Evolutionary conservation across 92 coral and sea anemone species (phyloP).

Genomic region (Muricea muricata): DNA sequence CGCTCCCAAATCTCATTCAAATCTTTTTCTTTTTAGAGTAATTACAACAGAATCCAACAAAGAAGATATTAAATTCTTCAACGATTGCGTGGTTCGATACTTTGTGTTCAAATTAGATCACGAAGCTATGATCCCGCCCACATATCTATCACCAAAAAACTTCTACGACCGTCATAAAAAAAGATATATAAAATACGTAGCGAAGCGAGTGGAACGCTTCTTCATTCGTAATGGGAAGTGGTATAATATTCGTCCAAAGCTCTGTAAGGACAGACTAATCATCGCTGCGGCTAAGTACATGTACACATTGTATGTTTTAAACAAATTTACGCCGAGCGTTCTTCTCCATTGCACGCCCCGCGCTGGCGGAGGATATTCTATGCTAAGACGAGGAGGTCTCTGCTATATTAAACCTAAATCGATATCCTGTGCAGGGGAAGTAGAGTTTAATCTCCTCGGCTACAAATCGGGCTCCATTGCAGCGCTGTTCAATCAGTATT

Average conservation of each 20-base stretch:
- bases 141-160: conserved; percentile 1
- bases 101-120: conserved; percentile 47
- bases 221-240: conserved; percentile 67
- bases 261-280: neutral
- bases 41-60: neutral
- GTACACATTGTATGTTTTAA: conserved; percentile 60
- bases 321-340: no score
- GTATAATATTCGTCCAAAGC: conserved; percentile 27
- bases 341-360: no score
- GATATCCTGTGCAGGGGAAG: conserved; percentile 72
- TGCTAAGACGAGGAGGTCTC: conserved; percentile 32
- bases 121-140: conserved; percentile 12
- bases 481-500: conserved; percentile 65
- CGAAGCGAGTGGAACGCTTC: conserved; percentile 38
- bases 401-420: conserved; percentile 66
- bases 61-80: conserved; percentile 62
- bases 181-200: neutral
- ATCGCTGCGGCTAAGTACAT: conserved; percentile 50
- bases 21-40: neutral
- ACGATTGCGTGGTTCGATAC: conserved; percentile 50
- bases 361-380: no score
- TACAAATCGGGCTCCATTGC: conserved; percentile 65
- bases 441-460: conserved; percentile 78
- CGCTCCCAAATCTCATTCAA: neutral
- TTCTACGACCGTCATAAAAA: neutral